phyloP scores from a whole-genome alignment of 2,888 invertebrate species.

The Polyploca ridens region DNA sequence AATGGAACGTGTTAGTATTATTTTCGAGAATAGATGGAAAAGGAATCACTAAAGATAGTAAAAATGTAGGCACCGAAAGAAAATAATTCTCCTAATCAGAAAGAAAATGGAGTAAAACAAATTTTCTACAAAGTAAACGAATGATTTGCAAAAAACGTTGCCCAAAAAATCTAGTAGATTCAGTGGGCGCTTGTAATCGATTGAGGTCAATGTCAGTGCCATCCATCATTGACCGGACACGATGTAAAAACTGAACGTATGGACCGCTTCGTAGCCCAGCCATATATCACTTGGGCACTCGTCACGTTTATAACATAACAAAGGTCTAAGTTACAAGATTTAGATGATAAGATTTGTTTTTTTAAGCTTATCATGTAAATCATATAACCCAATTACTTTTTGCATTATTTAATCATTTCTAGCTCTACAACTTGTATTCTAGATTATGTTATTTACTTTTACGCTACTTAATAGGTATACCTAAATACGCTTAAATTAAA shows the following conservation, averaged over 20 bases:
- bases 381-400: too few species aligned
- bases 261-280: constrained; percentile 48
- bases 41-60: too few species aligned
- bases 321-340: not conserved
- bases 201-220: constrained; percentile 65
- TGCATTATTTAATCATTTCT: too few species aligned
- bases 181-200: constrained; percentile 46
- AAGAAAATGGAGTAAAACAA: not conserved
- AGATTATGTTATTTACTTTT: too few species aligned
- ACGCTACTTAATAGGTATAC: too few species aligned
- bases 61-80: too few species aligned
- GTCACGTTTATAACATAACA: constrained; percentile 42
- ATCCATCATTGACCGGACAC: constrained; percentile 60
- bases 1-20: too few species aligned
- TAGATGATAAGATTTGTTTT: not conserved
- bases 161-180: constrained; percentile 25
- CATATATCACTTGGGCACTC: constrained; percentile 64
- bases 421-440: too few species aligned
- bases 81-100: too few species aligned
- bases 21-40: too few species aligned
- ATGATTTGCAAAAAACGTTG: not conserved
- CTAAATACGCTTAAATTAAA: too few species aligned
- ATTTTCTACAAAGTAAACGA: constrained; percentile 3
- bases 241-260: constrained; percentile 58
- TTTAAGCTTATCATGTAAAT: too few species aligned